These are phyloP conservation scores for Pseudochromis fuscus DNA, from an alignment of 2,797 vertebrate genomes.

Conservation along the genomic window DNA sequence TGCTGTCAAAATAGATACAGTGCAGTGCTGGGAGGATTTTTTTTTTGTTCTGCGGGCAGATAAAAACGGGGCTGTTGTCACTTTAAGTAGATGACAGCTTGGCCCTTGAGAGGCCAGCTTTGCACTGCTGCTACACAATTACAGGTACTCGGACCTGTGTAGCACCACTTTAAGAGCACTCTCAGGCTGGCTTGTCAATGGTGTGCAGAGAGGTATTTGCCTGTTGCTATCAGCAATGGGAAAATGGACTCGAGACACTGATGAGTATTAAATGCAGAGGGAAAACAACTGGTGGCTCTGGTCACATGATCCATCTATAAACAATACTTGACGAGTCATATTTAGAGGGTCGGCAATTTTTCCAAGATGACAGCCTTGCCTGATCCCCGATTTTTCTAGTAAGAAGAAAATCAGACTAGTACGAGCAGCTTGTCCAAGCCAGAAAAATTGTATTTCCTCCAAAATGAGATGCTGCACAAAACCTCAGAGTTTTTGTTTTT, in stretches of 20 bases:
- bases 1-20: conserved; percentile 74
- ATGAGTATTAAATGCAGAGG: conserved; percentile 91
- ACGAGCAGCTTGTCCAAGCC: conserved; percentile 15
- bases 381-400: conserved; percentile 39
- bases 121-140: conserved; percentile 94
- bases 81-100: conserved; percentile 96
- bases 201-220: conserved; percentile 94
- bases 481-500: conserved; percentile 46
- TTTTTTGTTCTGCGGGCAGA: conserved; percentile 62
- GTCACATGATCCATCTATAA: conserved; percentile 80
- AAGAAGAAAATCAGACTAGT: conserved; percentile 47
- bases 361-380: conserved; percentile 56
- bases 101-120: conserved; percentile 91
- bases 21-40: conserved; percentile 45
- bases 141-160: conserved; percentile 96
- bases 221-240: conserved; percentile 89
- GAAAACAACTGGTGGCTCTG: conserved; percentile 76
- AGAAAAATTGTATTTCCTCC: conserved; percentile 41
- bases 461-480: conserved; percentile 33
- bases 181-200: conserved; percentile 92
- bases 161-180: conserved; percentile 95
- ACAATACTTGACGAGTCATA: conserved; percentile 80
- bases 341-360: conserved; percentile 66
- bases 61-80: conserved; percentile 89
- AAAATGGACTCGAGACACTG: conserved; percentile 87